Conservation (phyloP, 2,797 vertebrate species). For the Chrosomus eos region DNA sequence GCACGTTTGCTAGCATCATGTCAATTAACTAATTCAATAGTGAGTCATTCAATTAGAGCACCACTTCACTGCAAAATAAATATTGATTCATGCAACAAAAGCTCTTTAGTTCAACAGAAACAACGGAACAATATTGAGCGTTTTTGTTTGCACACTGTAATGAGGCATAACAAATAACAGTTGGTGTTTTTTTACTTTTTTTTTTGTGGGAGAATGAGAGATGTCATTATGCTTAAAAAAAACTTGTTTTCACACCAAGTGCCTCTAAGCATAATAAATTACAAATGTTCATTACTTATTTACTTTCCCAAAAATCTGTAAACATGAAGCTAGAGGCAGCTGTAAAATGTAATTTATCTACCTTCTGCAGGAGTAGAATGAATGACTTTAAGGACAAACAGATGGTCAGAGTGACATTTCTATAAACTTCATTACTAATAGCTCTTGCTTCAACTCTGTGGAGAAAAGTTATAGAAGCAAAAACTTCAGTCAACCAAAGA, state of each 20-base stretch:
- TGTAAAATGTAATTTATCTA: slow-evolving; percentile 18
- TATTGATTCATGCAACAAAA: slow-evolving; percentile 36
- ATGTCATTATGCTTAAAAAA: background rate
- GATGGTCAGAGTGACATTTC: slow-evolving; percentile 36
- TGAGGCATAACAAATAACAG: slow-evolving; percentile 19
- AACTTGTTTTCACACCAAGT: background rate
- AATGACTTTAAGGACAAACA: slow-evolving; percentile 38
- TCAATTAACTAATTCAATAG: slow-evolving; percentile 39
- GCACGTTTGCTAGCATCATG: slow-evolving; percentile 22
- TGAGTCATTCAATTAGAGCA: slow-evolving; percentile 37
- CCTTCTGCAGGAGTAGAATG: slow-evolving; percentile 23
- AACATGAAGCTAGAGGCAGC: slow-evolving; percentile 19
- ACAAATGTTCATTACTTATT: slow-evolving; percentile 28
- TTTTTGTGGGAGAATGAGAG: background rate
- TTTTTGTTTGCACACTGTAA: slow-evolving; percentile 31
- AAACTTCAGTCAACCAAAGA: background rate
- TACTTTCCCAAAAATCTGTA: slow-evolving; percentile 7
- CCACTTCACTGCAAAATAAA: slow-evolving; percentile 17
- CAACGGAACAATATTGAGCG: slow-evolving; percentile 4
- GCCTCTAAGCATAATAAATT: slow-evolving; percentile 15
- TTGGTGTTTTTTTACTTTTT: background rate
- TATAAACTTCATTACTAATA: slow-evolving; percentile 25
- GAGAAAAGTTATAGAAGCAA: background rate
- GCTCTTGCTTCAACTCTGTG: background rate
- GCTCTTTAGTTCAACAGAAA: slow-evolving; percentile 31